Base-by-base conservation (phyloP, 2,113 vertebrate species). In the Oriolus oriolus region DNA sequence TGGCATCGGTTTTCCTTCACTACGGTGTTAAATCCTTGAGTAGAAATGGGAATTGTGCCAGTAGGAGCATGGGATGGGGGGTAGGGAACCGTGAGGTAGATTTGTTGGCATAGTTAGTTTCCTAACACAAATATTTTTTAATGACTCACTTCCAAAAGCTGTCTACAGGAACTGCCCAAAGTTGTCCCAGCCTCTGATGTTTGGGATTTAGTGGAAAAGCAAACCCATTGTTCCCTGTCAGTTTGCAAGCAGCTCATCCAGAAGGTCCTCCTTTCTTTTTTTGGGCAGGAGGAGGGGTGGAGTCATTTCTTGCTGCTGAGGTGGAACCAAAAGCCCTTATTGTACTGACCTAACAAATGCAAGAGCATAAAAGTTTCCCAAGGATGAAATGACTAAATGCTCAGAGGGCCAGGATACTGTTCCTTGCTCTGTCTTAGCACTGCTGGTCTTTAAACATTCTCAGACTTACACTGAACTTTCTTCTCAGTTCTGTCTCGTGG, bases 111-210 rank as follows among this genome's bases (percentile, higher is more conserved):
- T 42, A 35, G 90, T 74, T 65, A 39, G 26, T 79, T 96, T 95
- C 88, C 93, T 78, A 90, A 95, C 73, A 49, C 85, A 96, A 97
- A 96, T 70, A 90, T 75, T 95, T 89, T 65, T 54, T 92, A 90
- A 89, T 96, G 93, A 94, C 60, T 96, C 85, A 78, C 50, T 95
- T 96, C 79, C 83, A 96, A 93, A 96, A 93, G 80, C 90, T 86
- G 92, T 91, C 92, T 96, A 20, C 83, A 90, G 88, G 92, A 96
- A 73, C 80, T 87, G 90, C 76, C 90, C 80, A 56, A 60, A 96
- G 88, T 95, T 93, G 64, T 92, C 88, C 88, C 83, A 89, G 76
- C 35, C 73, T 87, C 68, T 91, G 52, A 70, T 68, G 68, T 75
- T 86, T 95, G 77, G 57, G 77, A 84, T 93, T 90, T 68, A 76